Conservation (phyloP, 2,888 invertebrate genomes). For the Melinaea marsaeus region DNA sequence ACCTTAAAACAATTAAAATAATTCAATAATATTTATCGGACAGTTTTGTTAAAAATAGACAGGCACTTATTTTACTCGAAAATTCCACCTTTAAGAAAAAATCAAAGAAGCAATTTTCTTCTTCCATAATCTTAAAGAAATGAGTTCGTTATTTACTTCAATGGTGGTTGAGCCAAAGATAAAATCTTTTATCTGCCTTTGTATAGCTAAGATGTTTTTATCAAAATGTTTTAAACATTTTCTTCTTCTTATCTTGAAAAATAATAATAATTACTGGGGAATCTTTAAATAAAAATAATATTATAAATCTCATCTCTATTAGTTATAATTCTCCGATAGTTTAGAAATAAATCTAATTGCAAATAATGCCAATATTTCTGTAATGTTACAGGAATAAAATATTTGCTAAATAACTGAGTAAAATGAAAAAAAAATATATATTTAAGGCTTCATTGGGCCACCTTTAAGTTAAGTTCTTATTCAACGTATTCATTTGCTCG, state of each 20-base stretch:
- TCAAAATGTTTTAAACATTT: conserved; percentile 58
- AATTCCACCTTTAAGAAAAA: conserved; percentile 29
- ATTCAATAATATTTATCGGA: conserved; percentile 6
- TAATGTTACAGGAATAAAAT: no score
- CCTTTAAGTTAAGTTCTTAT: conserved; percentile 9
- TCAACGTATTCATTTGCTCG: conserved; percentile 36
- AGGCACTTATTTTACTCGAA: conserved; percentile 25
- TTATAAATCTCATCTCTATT: no score
- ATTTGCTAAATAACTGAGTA: no score
- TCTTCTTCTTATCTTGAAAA: conserved; percentile 34
- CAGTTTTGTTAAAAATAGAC: neutral
- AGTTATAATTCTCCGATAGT: no score
- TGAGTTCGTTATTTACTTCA: conserved; percentile 63
- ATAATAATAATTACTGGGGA: neutral
- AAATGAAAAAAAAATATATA: no score
- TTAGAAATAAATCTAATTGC: no score
- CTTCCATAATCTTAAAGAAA: conserved; percentile 48
- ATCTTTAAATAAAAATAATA: no score
- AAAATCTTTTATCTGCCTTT: conserved; percentile 63
- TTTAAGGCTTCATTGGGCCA: no score
- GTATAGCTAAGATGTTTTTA: conserved; percentile 60
- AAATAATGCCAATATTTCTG: no score
- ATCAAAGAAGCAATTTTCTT: conserved; percentile 38
- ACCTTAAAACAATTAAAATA: neutral
- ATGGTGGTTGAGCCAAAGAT: conserved; percentile 53